Base-by-base conservation (phyloP, 2,797 vertebrate genomes). In the Eidolon dupreanum region DNA sequence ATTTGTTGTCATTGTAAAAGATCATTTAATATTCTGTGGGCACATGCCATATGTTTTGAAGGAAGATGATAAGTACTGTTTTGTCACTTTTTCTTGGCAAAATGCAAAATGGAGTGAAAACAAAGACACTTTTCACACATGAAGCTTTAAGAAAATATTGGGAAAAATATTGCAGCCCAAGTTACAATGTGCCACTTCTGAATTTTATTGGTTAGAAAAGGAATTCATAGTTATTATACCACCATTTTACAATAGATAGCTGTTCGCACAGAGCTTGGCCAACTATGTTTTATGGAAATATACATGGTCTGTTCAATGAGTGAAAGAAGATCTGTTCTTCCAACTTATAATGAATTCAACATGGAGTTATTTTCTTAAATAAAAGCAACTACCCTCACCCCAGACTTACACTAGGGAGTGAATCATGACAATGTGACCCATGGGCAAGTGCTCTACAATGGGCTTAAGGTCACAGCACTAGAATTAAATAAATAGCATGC, bases 41-140 rank as follows among this genome's bases (percentile, higher is more conserved):
- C 97, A 97, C 96, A 98, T 95, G 97, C 97, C 98, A 98, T 98
- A 98, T 98, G 98, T 97, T 98, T 98, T 98, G 98, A 97, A 98
- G 98, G 98, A 98, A 97, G 98, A 98, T 98, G 98, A 98, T 98
- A 98, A 98, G 98, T 98, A 98, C 98, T 98, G 98, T 98, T 98
- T 98, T 98, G 98, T 97, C 98, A 26, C 10, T 98, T 97, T 98
- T 97, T 97, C 96, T 98, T 98, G 2, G 63, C 97, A 97, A 98
- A 97, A 97, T 31, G 96, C 88, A 94, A 98, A 98, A 98, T 93
- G 94, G 97, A 98, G 92, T 98, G 97, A 98, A 98, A 98, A 98
- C 98, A 98, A 98, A 98, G 97, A 98, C 98, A 96, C 93, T 95
- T 96, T 98, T 97, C 95, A 97, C 98, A 97, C 93, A 98, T 98